These are phyloP conservation scores for Falco peregrinus DNA, from an alignment of 2,797 vertebrate species.

Conservation along the genomic window DNA sequence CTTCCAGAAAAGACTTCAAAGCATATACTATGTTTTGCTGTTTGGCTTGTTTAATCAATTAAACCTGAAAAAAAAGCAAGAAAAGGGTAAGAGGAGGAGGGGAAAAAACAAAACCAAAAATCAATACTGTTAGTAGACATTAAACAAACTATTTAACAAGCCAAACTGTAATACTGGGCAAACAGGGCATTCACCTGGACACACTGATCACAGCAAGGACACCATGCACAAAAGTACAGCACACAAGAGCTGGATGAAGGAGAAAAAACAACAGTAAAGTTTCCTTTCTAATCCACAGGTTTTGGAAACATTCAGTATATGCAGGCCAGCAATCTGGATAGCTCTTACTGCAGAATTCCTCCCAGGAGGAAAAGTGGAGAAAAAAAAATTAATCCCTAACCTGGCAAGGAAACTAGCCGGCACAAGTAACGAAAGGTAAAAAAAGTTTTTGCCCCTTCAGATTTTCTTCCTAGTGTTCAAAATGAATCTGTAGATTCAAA, in stretches of 20 bases:
- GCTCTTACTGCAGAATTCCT: not conserved
- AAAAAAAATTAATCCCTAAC: not conserved
- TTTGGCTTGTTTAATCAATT: conserved; percentile 3
- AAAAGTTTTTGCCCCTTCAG: not conserved
- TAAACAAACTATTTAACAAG: conserved; percentile 58
- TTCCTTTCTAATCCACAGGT: not conserved
- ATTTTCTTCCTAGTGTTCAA: not conserved
- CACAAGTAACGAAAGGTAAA: not conserved
- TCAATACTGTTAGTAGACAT: conserved; percentile 52
- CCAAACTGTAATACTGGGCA: conserved; percentile 23
- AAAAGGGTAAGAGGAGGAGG: not conserved
- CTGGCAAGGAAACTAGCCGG: not conserved
- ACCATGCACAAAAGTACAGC: conserved; percentile 53
- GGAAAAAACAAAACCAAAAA: conserved; percentile 23
- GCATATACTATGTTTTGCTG: not conserved
- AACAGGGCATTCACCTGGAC: conserved; percentile 66
- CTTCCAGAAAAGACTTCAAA: conserved; percentile 25
- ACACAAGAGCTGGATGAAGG: not conserved
- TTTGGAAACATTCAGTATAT: not conserved
- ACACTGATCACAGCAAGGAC: conserved; percentile 54
- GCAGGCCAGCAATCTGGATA: not conserved
- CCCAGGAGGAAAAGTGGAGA: not conserved
- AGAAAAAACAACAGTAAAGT: not conserved
- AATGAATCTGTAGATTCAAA: not conserved
- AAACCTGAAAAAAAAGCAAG: conserved; percentile 20